Evolutionary conservation across 2,888 invertebrate genomes (phyloP), one percentile per base, ranked within the genome.

Genomic region (Scelioninae gen. 1): DNA sequence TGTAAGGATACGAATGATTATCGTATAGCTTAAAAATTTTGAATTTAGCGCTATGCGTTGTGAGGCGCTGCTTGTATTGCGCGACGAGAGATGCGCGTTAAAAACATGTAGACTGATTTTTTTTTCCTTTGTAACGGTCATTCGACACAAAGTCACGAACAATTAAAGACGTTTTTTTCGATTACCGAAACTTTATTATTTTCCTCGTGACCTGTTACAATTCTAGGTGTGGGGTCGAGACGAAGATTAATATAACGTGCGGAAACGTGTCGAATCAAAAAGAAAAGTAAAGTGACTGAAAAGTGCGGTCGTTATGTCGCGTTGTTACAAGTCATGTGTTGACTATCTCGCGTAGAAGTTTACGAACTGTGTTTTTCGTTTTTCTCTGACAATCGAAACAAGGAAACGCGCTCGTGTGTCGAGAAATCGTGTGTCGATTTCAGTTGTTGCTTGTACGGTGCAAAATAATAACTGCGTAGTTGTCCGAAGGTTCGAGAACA

Each of bases 211-310:
- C n/a, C n/a, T n/a, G n/a, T 51, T 51, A 51, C n/a, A 51, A 51
- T 51, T 53, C 53, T 53, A n/a, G 32, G 53, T 53, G 53, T 53
- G 53, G 53, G 53, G 32, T 32, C 55, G 15, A 55, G 49, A 49
- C 8, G 29, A 49, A 49, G 29, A 3, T 1, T 23, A 2, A 29
- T 16, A 29, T 3, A n/a, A 15, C 15, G 13, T 45, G 1, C 49
- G 49, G 23, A 23, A 9, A 9, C 23, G 15, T 47, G 49, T 49
- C 13, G 13, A 49, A 10, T 23, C 49, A 29, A 5, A 23, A 49
- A 23, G 15, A 15, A 47, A 15, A 9, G 15, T 15, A 49, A 23
- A 9, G n/a, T n/a, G n/a, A n/a, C n/a, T n/a, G n/a, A 49, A n/a
- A 23, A 13, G 40, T 15, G 45, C 45, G 45, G 45, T 5, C 45